Percentiles rank a stretch among this genome's conserved stretches.
Conservation (phyloP, 2,888 invertebrate species). For the Mythimna pallens region DNA sequence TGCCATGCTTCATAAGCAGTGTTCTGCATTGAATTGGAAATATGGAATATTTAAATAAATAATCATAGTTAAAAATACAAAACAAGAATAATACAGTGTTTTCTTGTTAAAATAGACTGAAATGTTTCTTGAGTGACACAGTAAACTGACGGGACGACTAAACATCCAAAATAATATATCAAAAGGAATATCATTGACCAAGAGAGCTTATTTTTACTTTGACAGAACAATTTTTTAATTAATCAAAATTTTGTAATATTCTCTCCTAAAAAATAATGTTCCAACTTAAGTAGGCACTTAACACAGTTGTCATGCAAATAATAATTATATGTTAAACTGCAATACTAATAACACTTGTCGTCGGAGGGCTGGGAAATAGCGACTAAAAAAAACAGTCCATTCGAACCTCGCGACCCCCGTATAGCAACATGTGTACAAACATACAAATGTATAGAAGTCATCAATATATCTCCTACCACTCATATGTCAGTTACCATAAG, state of each 20-base stretch:
- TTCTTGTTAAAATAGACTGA: background rate
- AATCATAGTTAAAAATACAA: background rate
- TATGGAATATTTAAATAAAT: background rate
- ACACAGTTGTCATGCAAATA: background rate
- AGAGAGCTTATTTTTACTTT: too few species aligned
- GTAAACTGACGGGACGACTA: background rate
- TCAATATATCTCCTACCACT: slow-evolving; percentile 17
- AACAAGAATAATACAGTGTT: background rate
- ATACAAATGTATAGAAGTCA: slow-evolving; percentile 64
- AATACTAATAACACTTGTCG: slow-evolving; percentile 53
- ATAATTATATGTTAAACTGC: slow-evolving; percentile 14
- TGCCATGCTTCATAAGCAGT: slow-evolving; percentile 22
- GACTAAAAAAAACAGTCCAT: slow-evolving; percentile 71
- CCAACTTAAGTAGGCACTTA: background rate
- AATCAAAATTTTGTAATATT: too few species aligned
- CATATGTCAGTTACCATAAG: slow-evolving; percentile 58
- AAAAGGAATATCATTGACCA: background rate
- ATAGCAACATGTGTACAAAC: slow-evolving; percentile 86
- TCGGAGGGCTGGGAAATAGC: slow-evolving; percentile 49
- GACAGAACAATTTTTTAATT: too few species aligned
- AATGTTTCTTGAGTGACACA: background rate
- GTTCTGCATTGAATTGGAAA: background rate
- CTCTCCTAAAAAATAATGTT: background rate
- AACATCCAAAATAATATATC: background rate
- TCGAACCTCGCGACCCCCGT: slow-evolving; percentile 81